phyloP scores from a whole-genome alignment of 2,113 vertebrate genomes.

The Sceloporus undulatus region DNA sequence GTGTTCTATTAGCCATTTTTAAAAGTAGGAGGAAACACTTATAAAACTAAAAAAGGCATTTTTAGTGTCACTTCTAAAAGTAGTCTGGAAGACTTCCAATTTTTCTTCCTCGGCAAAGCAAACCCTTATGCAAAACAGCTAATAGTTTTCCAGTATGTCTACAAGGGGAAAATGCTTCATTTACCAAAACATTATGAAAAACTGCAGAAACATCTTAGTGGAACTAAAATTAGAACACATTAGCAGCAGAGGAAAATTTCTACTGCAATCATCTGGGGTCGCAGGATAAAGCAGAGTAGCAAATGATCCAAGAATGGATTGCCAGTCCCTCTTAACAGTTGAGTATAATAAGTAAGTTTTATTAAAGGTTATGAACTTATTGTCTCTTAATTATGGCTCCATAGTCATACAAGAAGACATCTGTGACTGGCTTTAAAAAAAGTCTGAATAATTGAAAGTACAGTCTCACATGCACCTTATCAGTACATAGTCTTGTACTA shows the following conservation, averaged over 20 bases:
- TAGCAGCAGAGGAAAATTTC: conserved; percentile 40
- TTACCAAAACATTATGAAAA: conserved; percentile 48
- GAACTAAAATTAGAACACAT: conserved; percentile 57
- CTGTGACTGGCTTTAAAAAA: conserved; percentile 14
- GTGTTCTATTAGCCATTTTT: neutral
- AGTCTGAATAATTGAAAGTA: conserved; percentile 32
- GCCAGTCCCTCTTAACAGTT: conserved; percentile 27
- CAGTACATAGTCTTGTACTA: conserved; percentile 25
- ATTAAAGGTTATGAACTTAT: conserved; percentile 12
- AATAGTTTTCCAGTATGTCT: conserved; percentile 42
- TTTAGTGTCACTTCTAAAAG: conserved; percentile 16
- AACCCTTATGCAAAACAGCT: conserved; percentile 39
- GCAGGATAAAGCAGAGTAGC: conserved; percentile 39
- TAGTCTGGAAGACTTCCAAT: conserved; percentile 36
- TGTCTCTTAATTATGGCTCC: conserved; percentile 19
- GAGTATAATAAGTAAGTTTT: conserved; percentile 31
- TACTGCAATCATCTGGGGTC: conserved; percentile 36
- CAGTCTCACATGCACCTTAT: conserved; percentile 26
- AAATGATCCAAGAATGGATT: conserved; percentile 15
- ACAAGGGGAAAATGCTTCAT: conserved; percentile 44
- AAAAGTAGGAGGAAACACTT: neutral
- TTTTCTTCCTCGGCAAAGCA: conserved; percentile 32
- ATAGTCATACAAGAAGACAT: conserved; percentile 28
- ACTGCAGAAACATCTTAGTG: conserved; percentile 26
- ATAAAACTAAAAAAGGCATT: neutral